phyloP scores from a whole-genome alignment of 1,140 invertebrate species.

The Lasioglossum albipes region DNA sequence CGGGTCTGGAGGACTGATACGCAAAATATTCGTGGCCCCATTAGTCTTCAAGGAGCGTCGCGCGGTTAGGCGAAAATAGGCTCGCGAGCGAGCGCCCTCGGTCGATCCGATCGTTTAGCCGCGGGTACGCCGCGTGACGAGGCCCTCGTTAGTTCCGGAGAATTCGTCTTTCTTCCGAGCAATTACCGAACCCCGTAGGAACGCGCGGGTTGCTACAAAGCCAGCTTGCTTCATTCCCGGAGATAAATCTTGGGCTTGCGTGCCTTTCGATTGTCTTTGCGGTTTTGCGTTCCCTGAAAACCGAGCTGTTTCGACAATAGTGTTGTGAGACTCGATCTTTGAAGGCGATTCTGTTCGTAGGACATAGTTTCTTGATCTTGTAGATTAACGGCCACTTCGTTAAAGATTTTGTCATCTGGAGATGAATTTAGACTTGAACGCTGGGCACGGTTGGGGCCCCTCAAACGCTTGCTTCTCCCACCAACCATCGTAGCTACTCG shows the following conservation, averaged over 20 bases:
- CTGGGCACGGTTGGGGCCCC: too few relatives aligned
- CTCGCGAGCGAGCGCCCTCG: not conserved
- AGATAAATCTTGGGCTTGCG: slow-evolving; percentile 47
- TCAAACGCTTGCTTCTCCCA: too few relatives aligned
- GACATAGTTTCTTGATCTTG: too few relatives aligned
- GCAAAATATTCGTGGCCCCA: slow-evolving; percentile 35
- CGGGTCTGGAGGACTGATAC: not conserved
- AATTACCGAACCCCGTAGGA: slow-evolving; percentile 47
- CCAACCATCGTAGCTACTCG: too few relatives aligned
- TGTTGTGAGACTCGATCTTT: too few relatives aligned
- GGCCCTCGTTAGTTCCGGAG: slow-evolving; percentile 68
- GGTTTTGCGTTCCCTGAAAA: not conserved
- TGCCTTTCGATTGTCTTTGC: not conserved
- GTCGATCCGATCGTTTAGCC: slow-evolving; percentile 37
- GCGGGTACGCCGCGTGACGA: slow-evolving; percentile 29
- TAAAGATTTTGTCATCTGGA: too few relatives aligned
- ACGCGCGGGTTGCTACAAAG: slow-evolving; percentile 49
- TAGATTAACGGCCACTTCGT: too few relatives aligned
- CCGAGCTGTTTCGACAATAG: not conserved
- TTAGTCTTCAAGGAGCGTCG: slow-evolving; percentile 6
- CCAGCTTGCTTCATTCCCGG: slow-evolving; percentile 45
- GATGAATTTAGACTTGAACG: too few relatives aligned
- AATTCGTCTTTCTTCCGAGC: slow-evolving; percentile 62
- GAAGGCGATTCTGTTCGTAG: too few relatives aligned
- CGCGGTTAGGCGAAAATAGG: slow-evolving; percentile 29